These are phyloP conservation scores for Oreotrochilus melanogaster DNA, from an alignment of 2,113 vertebrate genomes.

Conservation along the genomic window DNA sequence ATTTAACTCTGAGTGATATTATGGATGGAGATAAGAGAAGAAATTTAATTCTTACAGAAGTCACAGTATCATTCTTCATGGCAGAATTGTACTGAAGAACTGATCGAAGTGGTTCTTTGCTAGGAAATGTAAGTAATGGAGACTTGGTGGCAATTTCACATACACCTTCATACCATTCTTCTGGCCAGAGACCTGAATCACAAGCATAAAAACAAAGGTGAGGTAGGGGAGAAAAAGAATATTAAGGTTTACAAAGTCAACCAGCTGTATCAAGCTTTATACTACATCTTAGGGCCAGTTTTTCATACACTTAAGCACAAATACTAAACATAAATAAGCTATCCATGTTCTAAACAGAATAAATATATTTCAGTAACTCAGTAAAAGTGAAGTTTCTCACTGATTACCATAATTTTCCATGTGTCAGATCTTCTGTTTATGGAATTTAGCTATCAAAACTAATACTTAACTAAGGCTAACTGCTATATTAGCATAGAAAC, in stretches of 20 bases:
- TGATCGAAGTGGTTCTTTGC: slow-evolving; percentile 94
- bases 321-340: neutral
- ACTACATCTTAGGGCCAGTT: neutral
- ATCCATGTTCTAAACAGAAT: neutral
- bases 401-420: neutral
- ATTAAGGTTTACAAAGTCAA: neutral
- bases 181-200: slow-evolving; percentile 92
- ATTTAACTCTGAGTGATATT: neutral
- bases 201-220: neutral
- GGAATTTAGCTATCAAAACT: neutral
- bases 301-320: neutral
- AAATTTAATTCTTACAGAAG: slow-evolving; percentile 77
- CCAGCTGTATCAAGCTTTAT: neutral
- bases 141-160: slow-evolving; percentile 98
- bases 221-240: neutral
- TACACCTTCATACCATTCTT: slow-evolving; percentile 97
- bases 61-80: slow-evolving; percentile 96
- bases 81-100: slow-evolving; percentile 98
- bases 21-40: neutral
- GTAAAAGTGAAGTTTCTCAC: neutral
- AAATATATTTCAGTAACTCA: neutral
- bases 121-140: slow-evolving; percentile 94
- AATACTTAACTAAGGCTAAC: neutral
- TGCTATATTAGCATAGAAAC: neutral
- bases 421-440: neutral